Evolutionary conservation across 2,888 invertebrate species (phyloP), one percentile per base, ranked within the genome.

Genomic region (Erebia palarica): DNA sequence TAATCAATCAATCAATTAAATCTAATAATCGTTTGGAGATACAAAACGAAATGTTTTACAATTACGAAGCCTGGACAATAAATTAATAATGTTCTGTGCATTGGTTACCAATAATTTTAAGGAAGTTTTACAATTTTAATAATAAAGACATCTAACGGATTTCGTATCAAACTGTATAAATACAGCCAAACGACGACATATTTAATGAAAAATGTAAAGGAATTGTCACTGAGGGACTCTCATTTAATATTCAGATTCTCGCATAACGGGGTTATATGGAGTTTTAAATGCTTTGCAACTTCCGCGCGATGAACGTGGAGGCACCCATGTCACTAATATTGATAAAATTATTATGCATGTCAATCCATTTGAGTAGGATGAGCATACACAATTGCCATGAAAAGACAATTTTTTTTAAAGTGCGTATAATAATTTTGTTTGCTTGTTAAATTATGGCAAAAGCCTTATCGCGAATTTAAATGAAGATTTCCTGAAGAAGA

Each of bases 261-360:
- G 61, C 47, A 63, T 71, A 74, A 69, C 64, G 70, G 72, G 55
- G 9, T 42, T 51, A 47, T 49, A 65, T 47, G 66, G 68, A 64
- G 47, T 68, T 36, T 36, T 36, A 36, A 36, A 36, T 36, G 36
- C 7, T 36, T 68, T 70, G 70, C 16, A 60, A 65, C 72, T 74
- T 74, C 74, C 74, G 65, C 68, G 63, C 65, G 68, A 68, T 44
- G 49, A 74, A 72, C 70, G 68, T 68, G 65, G 49, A 68, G 66
- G 49, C 42, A 70, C 59, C 60, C 65, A 18, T 53, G 70, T 67
- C 57, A 36, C 66, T 65, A 65, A 65, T 18, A 55, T 65, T 55
- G 65, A 36, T 65, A 65, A 65, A 65, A 65, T 65, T 65, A 42
- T 55, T 36, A 65, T 65, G 65, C 51, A 51, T 36, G 65, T 13